Evolutionary conservation across 1,140 invertebrate genomes (phyloP), one percentile per base, ranked within the genome.

Genomic region (Dendroctonus ponderosae): DNA sequence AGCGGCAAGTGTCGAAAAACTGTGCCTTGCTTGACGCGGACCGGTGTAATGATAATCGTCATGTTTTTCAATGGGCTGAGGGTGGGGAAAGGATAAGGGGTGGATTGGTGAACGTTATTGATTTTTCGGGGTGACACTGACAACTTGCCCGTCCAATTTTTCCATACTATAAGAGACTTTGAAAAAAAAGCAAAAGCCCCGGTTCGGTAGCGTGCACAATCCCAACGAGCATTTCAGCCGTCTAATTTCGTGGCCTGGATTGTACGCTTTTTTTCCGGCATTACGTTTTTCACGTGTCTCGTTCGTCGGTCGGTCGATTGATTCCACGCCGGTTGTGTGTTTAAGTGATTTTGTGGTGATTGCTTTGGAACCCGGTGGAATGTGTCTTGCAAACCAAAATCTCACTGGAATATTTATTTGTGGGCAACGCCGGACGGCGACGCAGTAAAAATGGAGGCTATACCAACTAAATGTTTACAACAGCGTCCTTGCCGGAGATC

Each of bases 91-190:
- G 78, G 77, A 76, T 78, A 75, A 79, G 77, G 76, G 77, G 76
- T n/a, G n/a, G 78, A 79, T 78, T 81, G 66, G 78, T 78, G 79
- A 81, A 84, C 82, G 81, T 83, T 85, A 85, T 85, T 85, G 83
- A 84, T 85, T 85, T 85, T 85, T 84, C 83, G 83, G 83, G 82
- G 83, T 85, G 83, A 85, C 83, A 84, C 38, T 84, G 82, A 83
- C 82, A 83, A 83, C 80, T 74, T 67, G n/a, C n/a, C 70, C 76
- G 78, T 79, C 76, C 78, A 74, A 69, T 78, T 78, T 79, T 8
- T 56, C 56, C 41, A 14, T 51, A 78, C 79, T 79, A 79, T 78
- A 76, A 78, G 75, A 77, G 77, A 81, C 79, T 79, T 77, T 73
- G 80, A 80, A 81, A 81, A 78, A 78, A 76, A 76, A 75, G 72